phyloP scores from a whole-genome alignment of 2,888 invertebrate species.

The Zygothrica quintamaculata region DNA sequence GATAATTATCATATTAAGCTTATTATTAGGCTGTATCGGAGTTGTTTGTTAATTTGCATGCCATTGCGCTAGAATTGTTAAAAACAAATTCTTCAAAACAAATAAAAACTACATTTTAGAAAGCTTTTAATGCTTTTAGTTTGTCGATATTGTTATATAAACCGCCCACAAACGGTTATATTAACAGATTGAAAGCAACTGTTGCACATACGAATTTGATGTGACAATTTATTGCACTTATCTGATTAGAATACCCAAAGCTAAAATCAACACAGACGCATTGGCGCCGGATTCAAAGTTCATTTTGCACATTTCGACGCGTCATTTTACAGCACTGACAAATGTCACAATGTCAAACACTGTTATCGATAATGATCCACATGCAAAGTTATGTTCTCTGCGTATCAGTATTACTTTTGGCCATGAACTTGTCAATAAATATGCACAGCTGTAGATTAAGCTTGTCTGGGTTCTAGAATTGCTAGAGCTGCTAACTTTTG shows the following conservation, averaged over 20 bases:
- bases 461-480: slow-evolving; percentile 13
- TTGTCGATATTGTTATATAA: slow-evolving; percentile 22
- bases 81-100: neutral
- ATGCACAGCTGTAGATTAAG: neutral
- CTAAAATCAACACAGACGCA: slow-evolving; percentile 2
- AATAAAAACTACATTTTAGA: slow-evolving; percentile 1
- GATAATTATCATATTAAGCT: slow-evolving; percentile 30
- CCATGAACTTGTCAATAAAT: slow-evolving; percentile 60
- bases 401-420: slow-evolving; percentile 10
- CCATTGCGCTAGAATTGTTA: slow-evolving; percentile 2
- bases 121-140: neutral
- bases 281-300: slow-evolving; percentile 50
- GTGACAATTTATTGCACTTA: slow-evolving; percentile 13
- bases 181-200: slow-evolving; percentile 4
- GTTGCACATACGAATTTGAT: slow-evolving; percentile 19
- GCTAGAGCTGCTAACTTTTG: slow-evolving; percentile 44
- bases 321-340: slow-evolving; percentile 33
- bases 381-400: neutral
- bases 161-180: neutral
- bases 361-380: slow-evolving; percentile 58
- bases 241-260: slow-evolving; percentile 12
- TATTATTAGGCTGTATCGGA: slow-evolving; percentile 44
- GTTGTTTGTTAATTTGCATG: slow-evolving; percentile 28
- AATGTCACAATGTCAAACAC: slow-evolving; percentile 37
- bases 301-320: neutral